phyloP scores from a whole-genome alignment of 2,797 vertebrate genomes.

The Myripristis murdjan region DNA sequence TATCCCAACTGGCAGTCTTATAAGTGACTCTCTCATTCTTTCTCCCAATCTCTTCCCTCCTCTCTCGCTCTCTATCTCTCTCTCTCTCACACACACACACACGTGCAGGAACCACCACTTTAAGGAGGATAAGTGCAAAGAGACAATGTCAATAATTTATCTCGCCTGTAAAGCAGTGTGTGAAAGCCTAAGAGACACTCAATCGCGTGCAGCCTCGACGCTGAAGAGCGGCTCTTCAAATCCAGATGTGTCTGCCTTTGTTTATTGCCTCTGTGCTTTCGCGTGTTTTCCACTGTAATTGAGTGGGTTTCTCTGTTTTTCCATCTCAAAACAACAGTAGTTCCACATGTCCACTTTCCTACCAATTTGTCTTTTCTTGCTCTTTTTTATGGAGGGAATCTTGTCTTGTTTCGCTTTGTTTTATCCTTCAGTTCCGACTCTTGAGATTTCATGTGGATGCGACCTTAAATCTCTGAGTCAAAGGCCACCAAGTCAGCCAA shows the following conservation, averaged over 20 bases:
- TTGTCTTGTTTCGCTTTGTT: neutral
- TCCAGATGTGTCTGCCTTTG: neutral
- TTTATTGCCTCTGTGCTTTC: neutral
- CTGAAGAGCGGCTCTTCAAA: neutral
- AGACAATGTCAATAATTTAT: constrained; percentile 44
- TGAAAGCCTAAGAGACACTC: constrained; percentile 13
- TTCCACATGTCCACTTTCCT: no score
- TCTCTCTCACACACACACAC: constrained; percentile 12
- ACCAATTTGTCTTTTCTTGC: neutral
- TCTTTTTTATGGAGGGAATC: neutral
- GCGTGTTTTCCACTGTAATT: constrained; percentile 8
- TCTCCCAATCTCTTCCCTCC: neutral
- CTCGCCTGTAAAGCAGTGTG: constrained; percentile 10
- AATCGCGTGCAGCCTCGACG: neutral
- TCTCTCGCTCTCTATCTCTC: constrained; percentile 12
- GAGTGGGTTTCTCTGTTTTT: neutral
- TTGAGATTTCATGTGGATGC: constrained; percentile 13
- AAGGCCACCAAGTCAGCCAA: constrained; percentile 15
- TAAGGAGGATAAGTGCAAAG: constrained; percentile 22
- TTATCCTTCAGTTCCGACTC: constrained; percentile 19
- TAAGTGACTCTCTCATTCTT: neutral
- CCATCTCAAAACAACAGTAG: no score
- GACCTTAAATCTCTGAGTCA: constrained; percentile 15
- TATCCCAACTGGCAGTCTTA: neutral
- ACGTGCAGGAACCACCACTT: constrained; percentile 4